A percentile compares a stretch with the other conserved stretches of the same genome.
phyloP scores from a whole-genome alignment of 1,140 invertebrate species.

The Pseudomyrmex flavicornis region DNA sequence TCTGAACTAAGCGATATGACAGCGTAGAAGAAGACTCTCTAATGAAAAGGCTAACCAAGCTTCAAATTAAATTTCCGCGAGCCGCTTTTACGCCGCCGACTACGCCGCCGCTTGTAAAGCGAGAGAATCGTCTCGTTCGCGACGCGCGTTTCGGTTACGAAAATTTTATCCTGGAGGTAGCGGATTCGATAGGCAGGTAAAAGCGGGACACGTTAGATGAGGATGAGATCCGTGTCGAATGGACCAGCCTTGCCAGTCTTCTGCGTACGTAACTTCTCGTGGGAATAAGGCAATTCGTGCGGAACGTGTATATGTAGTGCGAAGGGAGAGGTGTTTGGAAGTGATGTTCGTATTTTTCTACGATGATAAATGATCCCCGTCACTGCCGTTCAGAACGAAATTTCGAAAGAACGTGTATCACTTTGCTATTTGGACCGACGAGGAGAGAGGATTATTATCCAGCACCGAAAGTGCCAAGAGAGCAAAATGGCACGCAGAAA shows the following conservation, averaged over 20 bases:
- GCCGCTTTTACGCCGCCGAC: background rate
- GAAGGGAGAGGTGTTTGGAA: slow-evolving; percentile 24
- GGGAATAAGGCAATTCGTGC: slow-evolving; percentile 64
- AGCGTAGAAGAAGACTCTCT: slow-evolving; percentile 42
- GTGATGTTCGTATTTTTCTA: slow-evolving; percentile 61
- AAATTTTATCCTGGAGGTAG: slow-evolving; percentile 47
- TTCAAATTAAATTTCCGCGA: slow-evolving; percentile 53
- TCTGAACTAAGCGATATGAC: slow-evolving; percentile 25
- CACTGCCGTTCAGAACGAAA: slow-evolving; percentile 59
- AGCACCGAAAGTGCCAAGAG: background rate
- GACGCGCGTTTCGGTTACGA: slow-evolving; percentile 35
- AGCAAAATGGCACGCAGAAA: slow-evolving; percentile 22
- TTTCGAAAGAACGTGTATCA: slow-evolving; percentile 39
- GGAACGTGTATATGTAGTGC: slow-evolving; percentile 37
- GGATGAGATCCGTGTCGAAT: slow-evolving; percentile 49
- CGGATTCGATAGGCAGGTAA: slow-evolving; percentile 42
- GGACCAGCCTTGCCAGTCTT: slow-evolving; percentile 29
- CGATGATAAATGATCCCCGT: slow-evolving; percentile 75
- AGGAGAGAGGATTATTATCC: slow-evolving; percentile 2
- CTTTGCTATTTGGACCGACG: background rate
- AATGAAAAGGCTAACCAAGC: slow-evolving; percentile 54
- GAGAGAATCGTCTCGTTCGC: slow-evolving; percentile 44
- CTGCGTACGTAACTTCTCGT: slow-evolving; percentile 39
- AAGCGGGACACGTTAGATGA: slow-evolving; percentile 62
- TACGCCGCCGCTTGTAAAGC: slow-evolving; percentile 9